Percentiles rank a stretch among this genome's conserved stretches.
These are phyloP conservation scores for Oncorhynchus masou DNA, from an alignment of 2,113 vertebrate genomes.

Conservation along the genomic window DNA sequence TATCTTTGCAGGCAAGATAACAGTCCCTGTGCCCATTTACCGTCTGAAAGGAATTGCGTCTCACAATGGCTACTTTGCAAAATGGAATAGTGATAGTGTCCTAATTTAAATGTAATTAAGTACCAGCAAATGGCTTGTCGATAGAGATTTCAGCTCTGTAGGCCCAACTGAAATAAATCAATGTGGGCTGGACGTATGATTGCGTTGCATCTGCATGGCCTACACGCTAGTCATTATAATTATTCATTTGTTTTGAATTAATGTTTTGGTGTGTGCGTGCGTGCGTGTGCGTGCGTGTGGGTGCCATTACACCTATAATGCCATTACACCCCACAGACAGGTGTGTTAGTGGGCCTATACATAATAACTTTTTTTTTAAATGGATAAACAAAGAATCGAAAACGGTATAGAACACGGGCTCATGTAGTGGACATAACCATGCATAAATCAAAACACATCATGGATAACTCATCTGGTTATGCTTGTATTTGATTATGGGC, in stretches of 20 bases:
- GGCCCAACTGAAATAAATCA: conserved; percentile 85
- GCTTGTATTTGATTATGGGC: too few relatives aligned
- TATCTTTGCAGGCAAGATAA: conserved; percentile 87
- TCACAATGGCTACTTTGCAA: conserved; percentile 83
- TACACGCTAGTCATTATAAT: background rate
- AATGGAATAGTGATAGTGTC: conserved; percentile 84
- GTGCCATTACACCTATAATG: background rate
- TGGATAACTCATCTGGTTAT: too few relatives aligned
- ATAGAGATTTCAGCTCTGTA: conserved; percentile 86
- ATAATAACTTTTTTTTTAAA: too few relatives aligned
- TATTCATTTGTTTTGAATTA: background rate
- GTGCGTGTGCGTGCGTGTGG: background rate
- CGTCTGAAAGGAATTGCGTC: conserved; percentile 77
- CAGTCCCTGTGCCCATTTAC: conserved; percentile 76
- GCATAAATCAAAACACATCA: too few relatives aligned
- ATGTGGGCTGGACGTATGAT: conserved; percentile 64
- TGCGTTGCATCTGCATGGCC: conserved; percentile 7
- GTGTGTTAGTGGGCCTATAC: too few relatives aligned
- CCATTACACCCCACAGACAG: too few relatives aligned
- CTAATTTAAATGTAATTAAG: conserved; percentile 92
- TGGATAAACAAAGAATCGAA: too few relatives aligned
- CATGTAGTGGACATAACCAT: too few relatives aligned
- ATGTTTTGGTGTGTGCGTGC: background rate
- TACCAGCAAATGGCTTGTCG: conserved; percentile 79
- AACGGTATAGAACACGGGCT: too few relatives aligned